Evolutionary conservation across 2,797 vertebrate genomes (phyloP).

Genomic region (Rhabdophis nuchalis): DNA sequence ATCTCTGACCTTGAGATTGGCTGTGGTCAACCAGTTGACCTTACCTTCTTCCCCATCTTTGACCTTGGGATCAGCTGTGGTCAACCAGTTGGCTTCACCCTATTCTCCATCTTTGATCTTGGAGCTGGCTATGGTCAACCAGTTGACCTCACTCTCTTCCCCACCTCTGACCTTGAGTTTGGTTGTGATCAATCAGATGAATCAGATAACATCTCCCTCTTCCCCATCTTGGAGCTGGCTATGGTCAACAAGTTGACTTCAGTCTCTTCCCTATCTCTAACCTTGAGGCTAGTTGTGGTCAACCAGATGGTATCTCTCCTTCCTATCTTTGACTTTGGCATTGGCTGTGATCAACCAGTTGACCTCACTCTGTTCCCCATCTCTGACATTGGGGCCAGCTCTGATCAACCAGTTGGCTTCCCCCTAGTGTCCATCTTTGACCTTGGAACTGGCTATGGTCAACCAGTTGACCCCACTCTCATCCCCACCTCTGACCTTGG

Average conservation of each 20-base stretch:
- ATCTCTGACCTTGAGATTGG: too few species aligned
- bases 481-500: neutral
- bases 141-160: neutral
- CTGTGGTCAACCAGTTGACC: too few species aligned
- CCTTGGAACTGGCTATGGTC: neutral
- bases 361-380: too few species aligned
- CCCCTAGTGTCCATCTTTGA: neutral
- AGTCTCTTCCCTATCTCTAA: neutral
- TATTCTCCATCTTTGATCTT: neutral
- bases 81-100: neutral
- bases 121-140: neutral
- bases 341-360: too few species aligned
- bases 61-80: too few species aligned
- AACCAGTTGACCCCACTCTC: neutral
- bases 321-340: too few species aligned
- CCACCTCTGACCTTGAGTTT: neutral
- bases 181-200: neutral
- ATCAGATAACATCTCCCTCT: neutral
- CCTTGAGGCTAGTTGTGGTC: too few species aligned
- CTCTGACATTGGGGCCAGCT: too few species aligned
- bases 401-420: neutral
- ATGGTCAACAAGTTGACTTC: neutral
- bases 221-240: neutral
- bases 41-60: too few species aligned
- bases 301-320: too few species aligned